These are phyloP conservation scores for Ammodramus savannarum DNA, from an alignment of 2,113 vertebrate genomes.

Conservation along the genomic window DNA sequence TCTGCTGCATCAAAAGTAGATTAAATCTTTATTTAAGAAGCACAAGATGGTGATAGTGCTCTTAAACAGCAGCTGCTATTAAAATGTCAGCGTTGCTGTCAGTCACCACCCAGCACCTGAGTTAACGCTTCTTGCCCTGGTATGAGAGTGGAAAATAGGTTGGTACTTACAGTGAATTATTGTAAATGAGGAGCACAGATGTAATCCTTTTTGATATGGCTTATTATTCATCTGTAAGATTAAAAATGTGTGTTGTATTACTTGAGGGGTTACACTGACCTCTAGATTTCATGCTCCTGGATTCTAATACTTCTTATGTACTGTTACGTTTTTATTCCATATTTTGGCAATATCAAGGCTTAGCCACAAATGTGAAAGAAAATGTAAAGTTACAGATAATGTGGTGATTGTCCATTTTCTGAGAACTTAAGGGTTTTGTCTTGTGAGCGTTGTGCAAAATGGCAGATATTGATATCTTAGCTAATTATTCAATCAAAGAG, in stretches of 20 bases:
- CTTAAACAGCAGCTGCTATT: constrained; percentile 45
- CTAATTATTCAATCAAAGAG: constrained; percentile 68
- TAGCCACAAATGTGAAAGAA: not conserved
- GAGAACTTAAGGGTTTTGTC: not conserved
- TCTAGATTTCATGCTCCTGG: constrained; percentile 39
- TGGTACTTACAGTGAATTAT: not conserved
- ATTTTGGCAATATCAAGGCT: not conserved
- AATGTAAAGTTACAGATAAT: not conserved
- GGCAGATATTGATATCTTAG: constrained; percentile 38
- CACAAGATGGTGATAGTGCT: constrained; percentile 2
- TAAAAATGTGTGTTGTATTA: constrained; percentile 16
- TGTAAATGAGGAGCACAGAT: constrained; percentile 22
- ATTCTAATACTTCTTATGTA: not conserved
- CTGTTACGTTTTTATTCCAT: not conserved
- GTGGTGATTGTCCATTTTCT: not conserved
- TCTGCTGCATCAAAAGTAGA: constrained; percentile 28
- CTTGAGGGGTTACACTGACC: not conserved
- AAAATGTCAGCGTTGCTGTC: constrained; percentile 50
- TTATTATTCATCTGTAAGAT: constrained; percentile 32
- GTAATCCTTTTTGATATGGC: constrained; percentile 39
- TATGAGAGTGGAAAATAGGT: not conserved
- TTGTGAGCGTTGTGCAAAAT: constrained; percentile 15
- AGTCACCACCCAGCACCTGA: not conserved
- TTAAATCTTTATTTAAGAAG: constrained; percentile 41
- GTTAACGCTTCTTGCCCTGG: not conserved